Evolutionary conservation across 2,888 invertebrate species (phyloP).

Genomic region (Agrochola lota): DNA sequence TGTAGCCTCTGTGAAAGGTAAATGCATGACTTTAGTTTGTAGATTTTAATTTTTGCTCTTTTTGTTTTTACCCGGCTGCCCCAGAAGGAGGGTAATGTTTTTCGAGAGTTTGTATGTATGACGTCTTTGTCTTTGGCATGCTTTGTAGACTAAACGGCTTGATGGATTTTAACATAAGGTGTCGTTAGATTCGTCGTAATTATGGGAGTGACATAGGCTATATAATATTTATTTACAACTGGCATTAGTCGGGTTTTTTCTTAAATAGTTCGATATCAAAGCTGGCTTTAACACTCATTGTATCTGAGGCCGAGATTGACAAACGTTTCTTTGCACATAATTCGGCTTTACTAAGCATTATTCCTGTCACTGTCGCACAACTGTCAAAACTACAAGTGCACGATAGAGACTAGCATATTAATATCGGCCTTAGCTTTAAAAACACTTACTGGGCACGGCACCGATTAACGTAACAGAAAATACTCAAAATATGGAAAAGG

Average conservation of each 20-base stretch:
- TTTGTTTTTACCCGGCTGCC: neutral
- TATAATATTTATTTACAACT: too few relatives aligned
- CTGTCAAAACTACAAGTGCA: neutral
- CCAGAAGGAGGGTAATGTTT: too few relatives aligned
- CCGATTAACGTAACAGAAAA: too few relatives aligned
- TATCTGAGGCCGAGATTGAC: neutral
- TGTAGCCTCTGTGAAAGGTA: conserved; percentile 13
- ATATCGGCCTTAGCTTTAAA: neutral
- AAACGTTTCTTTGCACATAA: neutral
- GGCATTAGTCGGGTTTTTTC: too few relatives aligned
- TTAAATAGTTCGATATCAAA: too few relatives aligned
- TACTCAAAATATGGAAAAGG: neutral
- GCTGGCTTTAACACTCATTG: too few relatives aligned
- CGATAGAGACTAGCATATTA: neutral
- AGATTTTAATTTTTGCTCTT: neutral
- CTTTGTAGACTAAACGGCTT: too few relatives aligned
- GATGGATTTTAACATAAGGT: too few relatives aligned
- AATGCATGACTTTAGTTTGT: neutral
- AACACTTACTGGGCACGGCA: neutral
- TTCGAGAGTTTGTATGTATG: too few relatives aligned
- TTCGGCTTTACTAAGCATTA: neutral
- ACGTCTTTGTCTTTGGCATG: too few relatives aligned
- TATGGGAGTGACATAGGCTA: too few relatives aligned
- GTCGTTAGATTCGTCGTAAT: too few relatives aligned
- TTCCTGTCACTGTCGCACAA: neutral